Evolutionary conservation across 2,113 vertebrate genomes (phyloP).

Genomic region (Poecile atricapillus): DNA sequence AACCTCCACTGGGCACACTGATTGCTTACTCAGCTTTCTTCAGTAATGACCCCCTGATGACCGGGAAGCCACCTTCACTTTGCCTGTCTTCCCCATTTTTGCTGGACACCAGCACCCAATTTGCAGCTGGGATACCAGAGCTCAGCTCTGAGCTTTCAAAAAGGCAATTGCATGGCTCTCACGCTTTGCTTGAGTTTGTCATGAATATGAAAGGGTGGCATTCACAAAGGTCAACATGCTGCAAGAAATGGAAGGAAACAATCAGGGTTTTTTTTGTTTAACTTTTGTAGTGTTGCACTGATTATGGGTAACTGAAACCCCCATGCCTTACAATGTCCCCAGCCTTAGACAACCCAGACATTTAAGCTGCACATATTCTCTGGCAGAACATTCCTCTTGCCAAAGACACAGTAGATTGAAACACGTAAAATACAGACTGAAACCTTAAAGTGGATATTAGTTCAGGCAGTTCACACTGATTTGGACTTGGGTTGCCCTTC

Average conservation of each 20-base stretch:
- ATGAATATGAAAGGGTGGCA: not conserved
- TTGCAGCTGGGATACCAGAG: not conserved
- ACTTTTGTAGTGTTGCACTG: not conserved
- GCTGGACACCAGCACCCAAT: not conserved
- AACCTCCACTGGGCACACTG: not conserved
- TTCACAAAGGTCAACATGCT: not conserved
- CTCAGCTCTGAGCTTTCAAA: not conserved
- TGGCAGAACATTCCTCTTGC: not conserved
- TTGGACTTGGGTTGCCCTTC: not conserved
- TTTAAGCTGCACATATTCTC: not conserved
- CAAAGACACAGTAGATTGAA: not conserved
- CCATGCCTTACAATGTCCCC: too few species aligned
- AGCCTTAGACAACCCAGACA: not conserved
- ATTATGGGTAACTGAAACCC: not conserved
- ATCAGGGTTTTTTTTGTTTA: rapidly evolving
- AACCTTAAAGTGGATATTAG: not conserved
- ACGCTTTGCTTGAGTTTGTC: not conserved
- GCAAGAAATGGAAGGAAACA: not conserved
- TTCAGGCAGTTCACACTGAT: not conserved
- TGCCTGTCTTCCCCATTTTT: not conserved
- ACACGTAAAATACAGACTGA: not conserved
- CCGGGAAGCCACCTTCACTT: not conserved
- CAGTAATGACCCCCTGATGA: not conserved
- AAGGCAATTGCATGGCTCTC: not conserved
- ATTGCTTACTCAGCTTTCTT: not conserved